These are phyloP conservation scores for Caenorhabditis japonica DNA, from an alignment of 2,888 invertebrate species.

Conservation along the genomic window DNA sequence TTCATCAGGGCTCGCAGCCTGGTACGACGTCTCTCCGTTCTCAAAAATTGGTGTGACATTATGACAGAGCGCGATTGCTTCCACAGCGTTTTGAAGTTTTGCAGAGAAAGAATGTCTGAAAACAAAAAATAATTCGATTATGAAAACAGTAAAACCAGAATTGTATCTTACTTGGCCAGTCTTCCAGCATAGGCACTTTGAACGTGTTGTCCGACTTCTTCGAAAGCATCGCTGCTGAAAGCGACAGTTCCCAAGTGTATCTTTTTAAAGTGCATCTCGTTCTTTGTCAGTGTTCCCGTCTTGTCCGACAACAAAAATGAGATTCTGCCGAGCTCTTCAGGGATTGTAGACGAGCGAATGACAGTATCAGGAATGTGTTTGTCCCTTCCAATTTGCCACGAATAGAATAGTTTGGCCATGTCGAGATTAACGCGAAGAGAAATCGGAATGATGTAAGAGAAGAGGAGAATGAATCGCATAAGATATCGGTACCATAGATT, in stretches of 20 bases:
- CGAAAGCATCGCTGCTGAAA: constrained; percentile 88
- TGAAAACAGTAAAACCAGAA: not conserved
- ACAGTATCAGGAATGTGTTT: constrained; percentile 92
- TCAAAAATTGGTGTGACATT: constrained; percentile 98
- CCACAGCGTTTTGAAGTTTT: constrained; percentile 69
- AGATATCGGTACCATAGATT: constrained; percentile 83
- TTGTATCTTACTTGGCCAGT: constrained; percentile 54
- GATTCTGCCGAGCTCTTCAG: constrained; percentile 93
- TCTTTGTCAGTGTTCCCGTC: constrained; percentile 97
- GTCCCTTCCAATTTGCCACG: constrained; percentile 95
- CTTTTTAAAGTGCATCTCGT: constrained; percentile 87
- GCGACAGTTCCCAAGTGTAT: constrained; percentile 93
- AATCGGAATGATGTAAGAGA: constrained; percentile 99
- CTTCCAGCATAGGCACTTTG: constrained; percentile 71
- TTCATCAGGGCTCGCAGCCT: constrained; percentile 86
- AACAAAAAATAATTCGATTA: not conserved
- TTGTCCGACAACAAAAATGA: constrained; percentile 97
- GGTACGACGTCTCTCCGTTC: constrained; percentile 77
- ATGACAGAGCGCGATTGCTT: constrained; percentile 93
- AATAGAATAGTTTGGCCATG: constrained; percentile 91
- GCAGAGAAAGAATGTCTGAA: constrained; percentile 70
- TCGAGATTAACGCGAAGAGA: constrained; percentile 97
- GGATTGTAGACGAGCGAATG: constrained; percentile 96
- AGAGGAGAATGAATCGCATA: constrained; percentile 94
- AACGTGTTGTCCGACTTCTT: constrained; percentile 81